These are phyloP conservation scores for Cryptoblepharus egeriae DNA, from an alignment of 2,797 vertebrate genomes.

Conservation along the genomic window DNA sequence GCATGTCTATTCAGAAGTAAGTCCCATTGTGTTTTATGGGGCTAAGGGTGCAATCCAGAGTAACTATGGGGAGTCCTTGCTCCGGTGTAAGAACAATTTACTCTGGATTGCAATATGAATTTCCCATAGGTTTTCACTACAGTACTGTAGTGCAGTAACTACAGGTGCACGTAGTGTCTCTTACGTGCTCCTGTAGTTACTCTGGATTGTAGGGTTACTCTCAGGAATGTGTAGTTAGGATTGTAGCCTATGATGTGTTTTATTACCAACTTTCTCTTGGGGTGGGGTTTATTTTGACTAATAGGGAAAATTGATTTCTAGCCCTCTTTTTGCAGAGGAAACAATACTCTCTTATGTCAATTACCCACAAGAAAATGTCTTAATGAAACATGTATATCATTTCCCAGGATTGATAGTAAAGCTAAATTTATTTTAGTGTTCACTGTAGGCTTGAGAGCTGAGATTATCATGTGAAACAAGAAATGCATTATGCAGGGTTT, in stretches of 20 bases:
- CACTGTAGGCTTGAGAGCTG: conserved; percentile 32
- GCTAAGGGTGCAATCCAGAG: too few species aligned
- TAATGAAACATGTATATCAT: conserved; percentile 50
- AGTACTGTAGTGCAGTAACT: too few species aligned
- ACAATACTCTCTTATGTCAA: conserved; percentile 45
- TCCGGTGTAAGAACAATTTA: too few species aligned
- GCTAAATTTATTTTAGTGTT: conserved; percentile 57
- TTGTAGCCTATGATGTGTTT: background rate
- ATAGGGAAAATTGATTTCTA: conserved; percentile 38
- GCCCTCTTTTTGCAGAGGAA: conserved; percentile 39
- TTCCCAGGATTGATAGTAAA: conserved; percentile 48
- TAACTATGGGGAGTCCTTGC: too few species aligned
- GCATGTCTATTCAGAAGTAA: too few species aligned
- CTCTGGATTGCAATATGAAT: too few species aligned
- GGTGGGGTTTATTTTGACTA: background rate
- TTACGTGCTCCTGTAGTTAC: too few species aligned
- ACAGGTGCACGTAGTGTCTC: too few species aligned
- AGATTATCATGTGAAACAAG: conserved; percentile 49
- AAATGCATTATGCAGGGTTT: conserved; percentile 44
- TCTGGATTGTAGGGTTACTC: too few species aligned
- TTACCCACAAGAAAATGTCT: conserved; percentile 33
- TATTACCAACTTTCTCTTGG: background rate
- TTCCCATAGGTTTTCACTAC: too few species aligned
- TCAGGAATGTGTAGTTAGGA: too few species aligned
- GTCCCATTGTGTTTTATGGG: too few species aligned